phyloP scores from a whole-genome alignment of 2,113 vertebrate species.

The Harpagus bidentatus region DNA sequence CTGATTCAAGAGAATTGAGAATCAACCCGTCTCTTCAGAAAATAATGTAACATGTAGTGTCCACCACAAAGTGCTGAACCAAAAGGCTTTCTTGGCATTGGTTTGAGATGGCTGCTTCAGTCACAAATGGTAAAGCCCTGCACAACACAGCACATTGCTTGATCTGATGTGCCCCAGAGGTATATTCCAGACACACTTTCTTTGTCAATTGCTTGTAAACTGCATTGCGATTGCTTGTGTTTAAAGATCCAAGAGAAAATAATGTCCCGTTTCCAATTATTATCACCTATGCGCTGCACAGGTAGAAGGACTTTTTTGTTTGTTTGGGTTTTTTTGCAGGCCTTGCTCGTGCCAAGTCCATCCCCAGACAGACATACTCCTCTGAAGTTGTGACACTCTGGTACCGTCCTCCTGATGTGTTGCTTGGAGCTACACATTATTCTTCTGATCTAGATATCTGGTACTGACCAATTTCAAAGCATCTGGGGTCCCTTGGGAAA shows the following conservation, averaged over 20 bases:
- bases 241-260: neutral
- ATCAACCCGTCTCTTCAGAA: neutral
- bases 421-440: slow-evolving; percentile 88
- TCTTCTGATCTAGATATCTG: slow-evolving; percentile 89
- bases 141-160: neutral
- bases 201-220: neutral
- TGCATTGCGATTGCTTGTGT: neutral
- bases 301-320: neutral
- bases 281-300: neutral
- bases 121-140: neutral
- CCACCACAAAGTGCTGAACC: neutral
- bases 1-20: neutral
- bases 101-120: neutral
- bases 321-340: slow-evolving; percentile 62
- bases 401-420: slow-evolving; percentile 86
- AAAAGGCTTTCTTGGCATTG: neutral
- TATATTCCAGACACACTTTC: neutral
- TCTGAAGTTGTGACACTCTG: slow-evolving; percentile 88
- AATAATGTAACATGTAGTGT: neutral
- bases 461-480: slow-evolving; percentile 61
- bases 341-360: slow-evolving; percentile 84
- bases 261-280: neutral
- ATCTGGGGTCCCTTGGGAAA: neutral
- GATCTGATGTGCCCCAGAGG: neutral
- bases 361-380: slow-evolving; percentile 87